Conservation (phyloP, 2,797 vertebrate genomes). For the Ciconia nigra region DNA sequence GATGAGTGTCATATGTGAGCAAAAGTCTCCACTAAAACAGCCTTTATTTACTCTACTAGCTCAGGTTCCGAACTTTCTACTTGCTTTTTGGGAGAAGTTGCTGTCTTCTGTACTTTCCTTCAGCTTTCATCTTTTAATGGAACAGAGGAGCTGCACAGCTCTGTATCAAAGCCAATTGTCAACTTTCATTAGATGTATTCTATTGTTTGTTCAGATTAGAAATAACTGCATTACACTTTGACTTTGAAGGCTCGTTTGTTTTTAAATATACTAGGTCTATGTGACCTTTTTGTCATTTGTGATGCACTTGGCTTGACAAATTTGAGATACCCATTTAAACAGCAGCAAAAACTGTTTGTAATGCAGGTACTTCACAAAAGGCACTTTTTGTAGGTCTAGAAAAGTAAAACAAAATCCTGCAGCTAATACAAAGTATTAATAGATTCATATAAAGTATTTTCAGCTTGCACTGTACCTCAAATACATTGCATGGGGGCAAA, state of each 20-base stretch:
- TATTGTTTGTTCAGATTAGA: conserved; percentile 60
- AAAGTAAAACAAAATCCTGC: not conserved
- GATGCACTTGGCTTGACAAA: conserved; percentile 52
- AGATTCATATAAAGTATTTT: not conserved
- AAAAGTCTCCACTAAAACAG: not conserved
- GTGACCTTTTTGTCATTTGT: conserved; percentile 62
- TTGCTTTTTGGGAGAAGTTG: not conserved
- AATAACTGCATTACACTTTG: conserved; percentile 60
- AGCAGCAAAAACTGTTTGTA: conserved; percentile 29
- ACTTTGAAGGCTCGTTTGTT: conserved; percentile 57
- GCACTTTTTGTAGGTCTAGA: not conserved
- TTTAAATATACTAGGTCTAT: conserved; percentile 48
- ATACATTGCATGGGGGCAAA: not conserved
- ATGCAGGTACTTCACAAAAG: not conserved
- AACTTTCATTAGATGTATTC: conserved; percentile 58
- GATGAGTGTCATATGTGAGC: not conserved
- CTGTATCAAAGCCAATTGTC: conserved; percentile 65
- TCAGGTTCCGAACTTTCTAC: conserved; percentile 50
- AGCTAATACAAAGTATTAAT: not conserved
- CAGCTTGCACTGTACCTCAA: not conserved
- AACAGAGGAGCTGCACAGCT: conserved; percentile 44
- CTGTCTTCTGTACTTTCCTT: conserved; percentile 40
- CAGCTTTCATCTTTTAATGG: conserved; percentile 56
- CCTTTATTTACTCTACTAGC: not conserved
- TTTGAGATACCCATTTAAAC: conserved; percentile 26